Evolutionary conservation across 2,113 vertebrate species (phyloP).

Genomic region (Hyperopisus bebe): DNA sequence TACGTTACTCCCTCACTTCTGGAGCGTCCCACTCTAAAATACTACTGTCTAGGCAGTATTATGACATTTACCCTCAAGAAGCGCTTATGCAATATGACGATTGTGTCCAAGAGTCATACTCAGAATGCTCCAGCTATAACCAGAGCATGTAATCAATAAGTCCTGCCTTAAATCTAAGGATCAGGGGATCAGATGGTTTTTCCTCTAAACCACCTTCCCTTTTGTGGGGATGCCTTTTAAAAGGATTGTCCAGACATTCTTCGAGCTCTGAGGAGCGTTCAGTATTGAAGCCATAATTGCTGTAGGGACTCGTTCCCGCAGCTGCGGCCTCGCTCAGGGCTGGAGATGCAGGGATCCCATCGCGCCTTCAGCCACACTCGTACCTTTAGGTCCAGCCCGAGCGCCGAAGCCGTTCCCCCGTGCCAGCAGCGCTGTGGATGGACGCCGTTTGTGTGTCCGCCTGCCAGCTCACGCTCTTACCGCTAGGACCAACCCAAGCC

Average conservation of each 20-base stretch:
- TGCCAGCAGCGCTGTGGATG: not conserved
- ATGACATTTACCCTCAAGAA: conserved; percentile 29
- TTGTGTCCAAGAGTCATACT: not conserved
- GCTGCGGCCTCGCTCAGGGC: not conserved
- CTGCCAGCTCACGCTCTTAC: not conserved
- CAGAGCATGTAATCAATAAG: not conserved
- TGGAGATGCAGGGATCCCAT: not conserved
- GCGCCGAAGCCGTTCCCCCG: not conserved
- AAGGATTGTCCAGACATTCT: not conserved
- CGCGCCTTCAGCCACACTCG: not conserved
- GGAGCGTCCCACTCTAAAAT: not conserved
- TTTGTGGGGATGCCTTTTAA: not conserved
- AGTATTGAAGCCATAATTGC: not conserved
- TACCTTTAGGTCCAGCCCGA: not conserved
- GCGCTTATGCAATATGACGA: conserved; percentile 29
- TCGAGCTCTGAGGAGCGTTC: not conserved
- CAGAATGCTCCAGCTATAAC: not conserved
- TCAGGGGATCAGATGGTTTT: not conserved
- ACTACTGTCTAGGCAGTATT: conserved; percentile 22
- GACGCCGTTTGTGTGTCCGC: not conserved
- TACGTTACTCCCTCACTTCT: conserved; percentile 16
- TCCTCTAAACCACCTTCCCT: not conserved
- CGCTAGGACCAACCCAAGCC: not conserved
- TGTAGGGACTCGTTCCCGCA: not conserved
- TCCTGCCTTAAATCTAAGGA: conserved; percentile 8